Base-by-base conservation (phyloP, 2,888 invertebrate genomes). In the Perithous albicinctus region DNA sequence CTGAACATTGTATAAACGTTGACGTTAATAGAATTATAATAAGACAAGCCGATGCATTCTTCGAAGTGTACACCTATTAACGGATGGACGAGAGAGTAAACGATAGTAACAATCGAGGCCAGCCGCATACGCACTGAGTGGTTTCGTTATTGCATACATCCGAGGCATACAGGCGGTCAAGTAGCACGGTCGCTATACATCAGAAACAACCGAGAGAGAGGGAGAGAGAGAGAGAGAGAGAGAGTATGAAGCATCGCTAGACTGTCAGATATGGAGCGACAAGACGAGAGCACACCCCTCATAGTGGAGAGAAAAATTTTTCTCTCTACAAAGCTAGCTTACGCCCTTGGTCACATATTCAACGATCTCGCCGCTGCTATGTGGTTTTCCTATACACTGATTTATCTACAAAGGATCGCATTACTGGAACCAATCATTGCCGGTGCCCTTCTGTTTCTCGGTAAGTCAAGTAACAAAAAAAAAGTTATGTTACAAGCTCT, bases 301-400 rank as follows among this genome's bases (percentile, higher is more conserved):
- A 72, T 85, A 2, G 78, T 88, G 82, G 89, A 90, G 69, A 87
- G 78, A 35, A 88, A 85, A 67, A 41, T 91, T 29, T 74, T 86
- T 46, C 84, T 85, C 15, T 85, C 87, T 32, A 92, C 90, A 4
- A 89, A 89, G 84, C 56, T 89, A n/a, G 90, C 92, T 6, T 93
- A 92, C 75, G 91, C 93, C 0, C 83, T 93, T 67, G 93, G 93
- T 35, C 93, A 93, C 56, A 89, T 94, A 73, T 93, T 93, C 84
- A 93, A 93, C 83, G 94, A 94, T 86, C 92, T 93, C 61, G 91
- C 93, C 1, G 94, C 94, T 3, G 93, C 93, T 43, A 93, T 93
- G 92, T 93, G 93, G 93, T 93, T 93, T 82, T 93, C 93, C 0
- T 93, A 93, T 84, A 93, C 93, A 7, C 87, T 93, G 54, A 91